A percentile compares a stretch with the other conserved stretches of the same genome.
phyloP scores from a whole-genome alignment of 2,888 invertebrate genomes.

The Harpalus rubripes region DNA sequence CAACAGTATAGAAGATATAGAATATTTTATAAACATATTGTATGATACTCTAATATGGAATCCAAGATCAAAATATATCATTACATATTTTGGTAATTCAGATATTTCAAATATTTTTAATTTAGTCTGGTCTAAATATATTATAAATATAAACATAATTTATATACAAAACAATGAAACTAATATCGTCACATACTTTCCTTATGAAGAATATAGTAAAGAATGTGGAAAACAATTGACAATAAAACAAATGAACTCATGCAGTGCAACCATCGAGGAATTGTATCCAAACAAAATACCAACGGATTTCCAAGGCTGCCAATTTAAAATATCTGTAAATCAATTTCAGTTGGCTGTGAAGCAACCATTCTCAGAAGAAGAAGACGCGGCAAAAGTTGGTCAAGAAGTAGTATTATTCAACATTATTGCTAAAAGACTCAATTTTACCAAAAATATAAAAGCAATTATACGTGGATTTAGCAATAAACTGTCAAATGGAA shows the following conservation, averaged over 20 bases:
- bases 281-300: conserved; percentile 46
- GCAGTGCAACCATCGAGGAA: not conserved
- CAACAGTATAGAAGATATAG: not conserved
- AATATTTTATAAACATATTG: conserved; percentile 8
- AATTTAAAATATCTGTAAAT: conserved; percentile 7
- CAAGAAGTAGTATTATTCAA: conserved; percentile 38
- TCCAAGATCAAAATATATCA: conserved; percentile 20
- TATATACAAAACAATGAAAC: conserved; percentile 7
- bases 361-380: not conserved
- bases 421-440: conserved; percentile 1
- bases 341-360: not conserved
- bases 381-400: conserved; percentile 18
- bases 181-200: conserved; percentile 36
- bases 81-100: not conserved
- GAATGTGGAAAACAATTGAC: conserved; percentile 13
- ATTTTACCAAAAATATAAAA: conserved; percentile 14
- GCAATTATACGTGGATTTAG: conserved; percentile 13
- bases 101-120: not conserved
- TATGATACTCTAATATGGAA: conserved; percentile 16
- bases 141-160: conserved; percentile 40
- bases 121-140: conserved; percentile 18
- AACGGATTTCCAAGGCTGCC: not conserved
- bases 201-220: not conserved
- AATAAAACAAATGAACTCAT: not conserved
- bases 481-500: conserved; percentile 43